Evolutionary conservation across 2,888 invertebrate species (phyloP).

Genomic region (Endomychus coccineus): DNA sequence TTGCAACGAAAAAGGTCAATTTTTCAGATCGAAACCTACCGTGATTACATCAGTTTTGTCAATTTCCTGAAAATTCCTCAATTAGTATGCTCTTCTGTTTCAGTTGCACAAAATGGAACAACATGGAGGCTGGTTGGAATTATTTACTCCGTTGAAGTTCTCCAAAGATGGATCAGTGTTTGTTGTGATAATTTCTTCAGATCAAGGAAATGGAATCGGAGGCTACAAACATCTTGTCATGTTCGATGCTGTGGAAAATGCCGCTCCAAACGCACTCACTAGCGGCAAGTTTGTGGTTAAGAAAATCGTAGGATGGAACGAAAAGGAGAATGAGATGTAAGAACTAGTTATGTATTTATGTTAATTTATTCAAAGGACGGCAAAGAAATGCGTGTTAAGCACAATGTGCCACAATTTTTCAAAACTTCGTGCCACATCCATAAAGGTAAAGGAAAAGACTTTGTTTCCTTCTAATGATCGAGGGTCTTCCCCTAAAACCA

Average conservation of each 20-base stretch:
- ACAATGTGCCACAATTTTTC: too few species aligned
- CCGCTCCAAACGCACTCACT: constrained; percentile 45
- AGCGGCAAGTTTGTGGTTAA: constrained; percentile 62
- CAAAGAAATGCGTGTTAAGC: neutral
- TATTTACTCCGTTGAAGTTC: constrained; percentile 63
- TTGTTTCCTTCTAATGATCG: too few species aligned
- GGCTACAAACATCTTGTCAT: constrained; percentile 61
- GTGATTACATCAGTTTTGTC: too few species aligned
- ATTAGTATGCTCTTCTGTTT: too few species aligned
- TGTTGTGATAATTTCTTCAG: constrained; percentile 66
- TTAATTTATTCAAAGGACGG: neutral
- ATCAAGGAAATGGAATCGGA: constrained; percentile 50
- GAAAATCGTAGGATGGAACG: constrained; percentile 68
- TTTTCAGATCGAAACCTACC: too few species aligned
- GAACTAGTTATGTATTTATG: constrained; percentile 26
- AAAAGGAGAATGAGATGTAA: constrained; percentile 58
- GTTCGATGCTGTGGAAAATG: constrained; percentile 42
- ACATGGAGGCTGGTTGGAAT: constrained; percentile 69
- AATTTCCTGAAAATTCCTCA: too few species aligned
- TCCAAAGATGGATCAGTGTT: constrained; percentile 61
- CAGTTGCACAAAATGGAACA: constrained; percentile 46
- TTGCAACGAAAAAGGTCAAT: too few species aligned
- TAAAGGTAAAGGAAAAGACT: too few species aligned
- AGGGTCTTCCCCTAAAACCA: too few species aligned
- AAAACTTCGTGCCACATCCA: too few species aligned